Evolutionary conservation across 2,797 vertebrate species (phyloP), one percentile per base, ranked within the genome.

Genomic region (Enoplosus armatus): DNA sequence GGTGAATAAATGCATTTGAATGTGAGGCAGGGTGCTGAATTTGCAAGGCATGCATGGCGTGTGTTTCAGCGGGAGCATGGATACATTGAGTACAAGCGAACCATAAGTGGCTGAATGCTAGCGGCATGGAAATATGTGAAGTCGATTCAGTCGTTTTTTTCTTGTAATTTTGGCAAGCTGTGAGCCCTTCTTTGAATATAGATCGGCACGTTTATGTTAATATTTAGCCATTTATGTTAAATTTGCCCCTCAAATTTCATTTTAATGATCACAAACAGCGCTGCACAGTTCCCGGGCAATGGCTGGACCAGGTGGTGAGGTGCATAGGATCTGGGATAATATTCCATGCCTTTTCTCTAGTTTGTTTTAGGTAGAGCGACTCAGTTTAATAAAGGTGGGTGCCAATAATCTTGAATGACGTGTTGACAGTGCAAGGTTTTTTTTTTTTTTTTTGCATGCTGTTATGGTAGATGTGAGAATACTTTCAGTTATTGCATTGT

Each of bases 1-100:
- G 29, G 65, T 68, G 60, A 63, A 69, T 39, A 35, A 33, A 16
- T 64, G 43, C 22, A 24, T 18, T 12, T 59, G 24, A 62, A 31
- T 48, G 37, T 45, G 41, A 58, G 37, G 29, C 68, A 24, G 11
- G 8, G 14, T 77, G 41, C n/a, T 56, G 50, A 39, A 37, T 26
- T 45, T 15, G 16, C 20, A 35, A 26, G n/a, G 43, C 16, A 16
- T 55, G 43, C n/a, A n/a, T 16, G 14, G 11, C n/a, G 15, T 31
- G 26, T 54, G 68, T 51, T 51, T 51, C 33, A 60, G 18, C 39
- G n/a, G 37, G 45, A 16, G 58, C 12, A 26, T 24, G 45, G 35
- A 31, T 24, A 31, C 24, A 35, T 43, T 1, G 15, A 39, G 2
- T 31, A 27, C 31, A 35, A 29, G 15, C 26, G 16, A 45, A 27